Conservation (phyloP, 2,888 invertebrate species). For the Lepidocyrtinus sp. region DNA sequence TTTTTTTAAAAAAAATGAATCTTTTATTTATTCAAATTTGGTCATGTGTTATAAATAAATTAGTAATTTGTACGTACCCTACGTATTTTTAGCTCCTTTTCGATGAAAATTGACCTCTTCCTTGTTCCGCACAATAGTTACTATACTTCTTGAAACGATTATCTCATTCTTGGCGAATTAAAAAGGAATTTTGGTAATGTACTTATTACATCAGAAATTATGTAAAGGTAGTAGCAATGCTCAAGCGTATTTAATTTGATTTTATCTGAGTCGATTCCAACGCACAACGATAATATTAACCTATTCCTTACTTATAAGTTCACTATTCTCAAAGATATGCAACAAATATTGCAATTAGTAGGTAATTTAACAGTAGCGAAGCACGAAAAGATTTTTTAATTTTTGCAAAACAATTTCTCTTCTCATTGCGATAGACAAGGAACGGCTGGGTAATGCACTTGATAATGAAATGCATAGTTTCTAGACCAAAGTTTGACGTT, state of each 20-base stretch:
- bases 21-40: no score
- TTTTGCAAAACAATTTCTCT: no score
- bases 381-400: conserved; percentile 34
- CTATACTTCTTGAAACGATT: not conserved
- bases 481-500: no score
- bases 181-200: not conserved
- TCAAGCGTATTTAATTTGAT: no score
- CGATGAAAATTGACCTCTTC: conserved; percentile 6
- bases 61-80: no score
- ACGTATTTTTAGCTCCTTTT: not conserved
- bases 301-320: not conserved
- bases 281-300: not conserved
- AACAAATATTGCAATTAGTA: conserved; percentile 22
- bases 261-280: conserved; percentile 4
- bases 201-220: not conserved
- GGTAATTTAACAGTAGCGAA: conserved; percentile 35
- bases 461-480: no score
- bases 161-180: conserved; percentile 4
- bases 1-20: no score
- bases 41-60: no score
- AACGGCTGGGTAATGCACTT: no score
- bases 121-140: not conserved
- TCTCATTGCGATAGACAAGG: no score
- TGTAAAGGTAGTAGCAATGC: not conserved
- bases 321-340: conserved; percentile 1